A percentile compares a stretch with the other conserved stretches of the same genome.
phyloP scores from a whole-genome alignment of 2,797 vertebrate genomes.

The Anolis apletophallus region DNA sequence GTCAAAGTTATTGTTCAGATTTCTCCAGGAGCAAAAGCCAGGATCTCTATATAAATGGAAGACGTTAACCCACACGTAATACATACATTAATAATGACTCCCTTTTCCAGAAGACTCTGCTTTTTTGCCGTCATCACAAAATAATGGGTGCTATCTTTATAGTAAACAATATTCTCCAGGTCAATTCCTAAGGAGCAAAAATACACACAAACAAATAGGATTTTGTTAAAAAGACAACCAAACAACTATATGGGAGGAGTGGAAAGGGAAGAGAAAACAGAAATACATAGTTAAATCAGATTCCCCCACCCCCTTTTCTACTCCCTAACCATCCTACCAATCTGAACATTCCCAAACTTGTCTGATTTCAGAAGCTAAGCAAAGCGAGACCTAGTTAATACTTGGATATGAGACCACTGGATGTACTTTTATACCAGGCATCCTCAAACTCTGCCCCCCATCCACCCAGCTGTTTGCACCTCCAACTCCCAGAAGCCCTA shows the following conservation, averaged over 20 bases:
- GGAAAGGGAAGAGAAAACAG: not conserved
- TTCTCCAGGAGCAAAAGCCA: not conserved
- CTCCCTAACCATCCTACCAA: not conserved
- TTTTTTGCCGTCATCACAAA: slow-evolving; percentile 99
- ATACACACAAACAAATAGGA: not conserved
- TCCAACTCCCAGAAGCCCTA: too few relatives aligned
- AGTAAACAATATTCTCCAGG: slow-evolving; percentile 99
- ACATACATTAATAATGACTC: slow-evolving; percentile 93
- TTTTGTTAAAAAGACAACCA: slow-evolving; percentile 28
- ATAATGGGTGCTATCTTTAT: slow-evolving; percentile 97
- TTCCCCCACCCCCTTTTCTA: not conserved
- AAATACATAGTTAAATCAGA: not conserved
- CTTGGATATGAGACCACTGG: too few relatives aligned
- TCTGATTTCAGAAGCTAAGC: too few relatives aligned
- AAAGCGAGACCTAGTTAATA: too few relatives aligned
- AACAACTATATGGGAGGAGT: accelerated
- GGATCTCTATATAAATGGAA: not conserved
- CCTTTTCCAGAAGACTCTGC: slow-evolving; percentile 96
- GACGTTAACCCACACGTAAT: slow-evolving; percentile 25
- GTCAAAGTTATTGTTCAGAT: not conserved
- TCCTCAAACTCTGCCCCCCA: too few relatives aligned
- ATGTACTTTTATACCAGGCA: too few relatives aligned
- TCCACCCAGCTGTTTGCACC: too few relatives aligned
- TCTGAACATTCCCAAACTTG: too few relatives aligned
- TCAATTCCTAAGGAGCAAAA: slow-evolving; percentile 87